phyloP scores from a whole-genome alignment of 2,797 vertebrate genomes.

The Phyllotis vaccarum region DNA sequence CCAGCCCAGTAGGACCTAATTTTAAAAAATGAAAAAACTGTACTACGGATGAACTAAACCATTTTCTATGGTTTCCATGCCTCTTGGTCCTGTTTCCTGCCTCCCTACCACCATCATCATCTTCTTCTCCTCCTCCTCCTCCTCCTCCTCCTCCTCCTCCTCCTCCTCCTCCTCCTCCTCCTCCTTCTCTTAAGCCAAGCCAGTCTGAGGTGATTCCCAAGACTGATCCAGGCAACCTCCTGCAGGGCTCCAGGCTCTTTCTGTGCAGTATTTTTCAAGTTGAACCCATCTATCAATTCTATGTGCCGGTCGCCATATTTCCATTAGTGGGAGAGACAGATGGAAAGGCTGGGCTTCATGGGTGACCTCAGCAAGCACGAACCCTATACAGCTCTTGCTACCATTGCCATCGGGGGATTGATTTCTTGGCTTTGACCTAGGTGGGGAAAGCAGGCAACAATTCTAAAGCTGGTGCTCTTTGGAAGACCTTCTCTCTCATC shows the following conservation, averaged over 20 bases:
- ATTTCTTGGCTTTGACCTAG: background rate
- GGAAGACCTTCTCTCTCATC: background rate
- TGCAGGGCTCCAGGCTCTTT: background rate
- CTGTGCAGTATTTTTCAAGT: background rate
- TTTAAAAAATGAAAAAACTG: conserved; percentile 5
- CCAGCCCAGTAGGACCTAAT: background rate
- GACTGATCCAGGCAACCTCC: background rate
- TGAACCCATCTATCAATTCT: background rate
- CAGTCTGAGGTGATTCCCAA: background rate
- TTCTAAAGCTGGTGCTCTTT: background rate
- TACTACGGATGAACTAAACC: background rate
- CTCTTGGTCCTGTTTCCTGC: background rate
- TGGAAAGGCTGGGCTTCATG: background rate
- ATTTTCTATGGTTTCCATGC: background rate
- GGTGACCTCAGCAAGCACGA: background rate
- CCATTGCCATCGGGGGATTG: background rate
- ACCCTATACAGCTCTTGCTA: background rate
- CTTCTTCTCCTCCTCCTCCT: background rate
- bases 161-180: no score
- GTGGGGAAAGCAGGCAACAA: background rate
- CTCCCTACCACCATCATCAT: background rate
- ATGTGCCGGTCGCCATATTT: background rate
- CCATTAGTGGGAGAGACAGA: background rate
- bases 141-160: background rate
- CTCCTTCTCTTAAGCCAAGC: background rate